These are phyloP conservation scores for Luffia ferchaultella DNA, from an alignment of 2,888 invertebrate species.

Conservation along the genomic window DNA sequence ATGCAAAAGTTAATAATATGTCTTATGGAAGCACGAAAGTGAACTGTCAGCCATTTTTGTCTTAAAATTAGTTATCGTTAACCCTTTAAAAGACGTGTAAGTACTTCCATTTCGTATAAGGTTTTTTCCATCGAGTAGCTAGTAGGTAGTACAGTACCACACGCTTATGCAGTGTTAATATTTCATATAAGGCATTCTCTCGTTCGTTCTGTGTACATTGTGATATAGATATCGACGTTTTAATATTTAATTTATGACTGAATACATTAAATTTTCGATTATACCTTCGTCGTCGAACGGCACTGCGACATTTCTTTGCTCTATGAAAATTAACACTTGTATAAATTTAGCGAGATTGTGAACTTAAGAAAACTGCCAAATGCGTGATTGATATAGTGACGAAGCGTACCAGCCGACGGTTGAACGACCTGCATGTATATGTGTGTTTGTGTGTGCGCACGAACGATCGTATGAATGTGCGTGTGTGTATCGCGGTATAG, in stretches of 20 bases:
- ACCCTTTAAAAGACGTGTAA: conserved; percentile 46
- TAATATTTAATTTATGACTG: background rate
- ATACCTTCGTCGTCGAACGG: background rate
- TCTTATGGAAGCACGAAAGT: conserved; percentile 45
- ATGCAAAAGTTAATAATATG: conserved; percentile 27
- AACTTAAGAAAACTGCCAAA: conserved; percentile 49
- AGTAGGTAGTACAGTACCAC: background rate
- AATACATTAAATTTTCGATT: background rate
- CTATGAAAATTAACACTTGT: conserved; percentile 48
- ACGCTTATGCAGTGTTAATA: background rate
- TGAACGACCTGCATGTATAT: conserved; percentile 16
- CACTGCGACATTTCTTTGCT: background rate
- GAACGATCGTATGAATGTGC: conserved; percentile 16
- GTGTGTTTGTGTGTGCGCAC: conserved; percentile 19
- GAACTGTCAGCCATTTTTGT: conserved; percentile 57
- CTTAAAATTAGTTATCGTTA: conserved; percentile 51
- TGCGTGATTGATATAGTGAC: conserved; percentile 26
- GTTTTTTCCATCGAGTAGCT: conserved; percentile 28
- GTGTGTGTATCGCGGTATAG: conserved; percentile 28
- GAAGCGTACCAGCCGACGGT: conserved; percentile 19
- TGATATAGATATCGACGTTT: background rate
- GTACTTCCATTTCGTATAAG: conserved; percentile 65
- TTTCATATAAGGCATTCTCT: background rate
- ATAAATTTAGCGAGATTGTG: conserved; percentile 21
- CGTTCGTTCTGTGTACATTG: background rate